phyloP scores from a whole-genome alignment of 30 jellyfish, hydroid and myxozoan species.

The Morbakka virulenta region DNA sequence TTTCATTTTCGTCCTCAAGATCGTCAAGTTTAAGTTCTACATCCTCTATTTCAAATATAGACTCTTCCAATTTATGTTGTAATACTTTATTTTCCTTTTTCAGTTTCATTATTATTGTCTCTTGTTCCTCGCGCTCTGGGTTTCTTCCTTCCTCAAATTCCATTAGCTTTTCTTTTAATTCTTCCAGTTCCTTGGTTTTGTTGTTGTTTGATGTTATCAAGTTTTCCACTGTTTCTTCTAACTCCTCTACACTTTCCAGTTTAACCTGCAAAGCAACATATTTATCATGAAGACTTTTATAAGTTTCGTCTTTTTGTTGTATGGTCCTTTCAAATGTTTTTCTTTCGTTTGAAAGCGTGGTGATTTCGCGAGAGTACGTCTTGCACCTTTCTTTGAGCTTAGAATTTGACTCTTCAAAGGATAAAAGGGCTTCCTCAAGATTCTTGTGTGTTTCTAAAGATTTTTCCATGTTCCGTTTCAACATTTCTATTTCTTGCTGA shows the following conservation, averaged over 20 bases:
- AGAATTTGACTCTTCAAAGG: slow-evolving; percentile 64
- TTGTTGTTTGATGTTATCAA: slow-evolving; percentile 64
- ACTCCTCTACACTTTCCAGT: slow-evolving; percentile 46
- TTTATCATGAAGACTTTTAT: slow-evolving; percentile 42
- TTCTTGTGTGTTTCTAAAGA: slow-evolving; percentile 74
- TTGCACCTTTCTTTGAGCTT: slow-evolving; percentile 43
- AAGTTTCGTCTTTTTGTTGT: slow-evolving; percentile 50
- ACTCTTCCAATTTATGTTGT: slow-evolving; percentile 24
- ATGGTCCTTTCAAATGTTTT: slow-evolving; percentile 52
- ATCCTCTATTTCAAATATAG: slow-evolving; percentile 50
- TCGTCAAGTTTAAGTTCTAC: slow-evolving; percentile 44
- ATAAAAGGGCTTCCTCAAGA: slow-evolving; percentile 60
- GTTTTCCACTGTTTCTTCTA: slow-evolving; percentile 65
- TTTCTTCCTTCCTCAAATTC: slow-evolving; percentile 17
- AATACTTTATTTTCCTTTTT: slow-evolving; percentile 56
- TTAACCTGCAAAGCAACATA: slow-evolving; percentile 60
- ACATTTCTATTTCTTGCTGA: slow-evolving; percentile 62
- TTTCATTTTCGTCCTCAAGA: slow-evolving; percentile 62
- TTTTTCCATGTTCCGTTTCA: slow-evolving; percentile 72
- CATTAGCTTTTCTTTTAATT: slow-evolving; percentile 54
- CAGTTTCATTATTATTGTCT: slow-evolving; percentile 34
- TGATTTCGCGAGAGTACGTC: slow-evolving; percentile 27
- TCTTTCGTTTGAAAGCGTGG: slow-evolving; percentile 19
- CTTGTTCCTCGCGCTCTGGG: slow-evolving; percentile 37
- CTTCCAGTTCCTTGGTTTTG: slow-evolving; percentile 49